Evolutionary conservation across 2,797 vertebrate species (phyloP).

Genomic region (Anabacerthia variegaticeps): DNA sequence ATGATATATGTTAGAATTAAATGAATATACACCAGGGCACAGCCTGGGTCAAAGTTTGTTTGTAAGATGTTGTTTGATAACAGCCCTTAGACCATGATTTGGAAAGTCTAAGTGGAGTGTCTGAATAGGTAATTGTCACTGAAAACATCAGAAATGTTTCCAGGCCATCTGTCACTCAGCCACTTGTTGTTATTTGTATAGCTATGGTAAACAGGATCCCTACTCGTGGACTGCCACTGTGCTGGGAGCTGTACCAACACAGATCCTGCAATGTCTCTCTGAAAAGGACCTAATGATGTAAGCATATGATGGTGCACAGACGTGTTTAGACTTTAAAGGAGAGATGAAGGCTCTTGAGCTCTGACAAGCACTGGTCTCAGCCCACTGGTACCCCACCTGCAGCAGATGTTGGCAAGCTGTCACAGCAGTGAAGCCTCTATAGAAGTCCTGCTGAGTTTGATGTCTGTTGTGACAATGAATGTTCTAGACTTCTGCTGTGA

Average conservation of each 20-base stretch:
- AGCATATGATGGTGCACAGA: neutral
- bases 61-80: neutral
- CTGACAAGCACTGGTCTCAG: neutral
- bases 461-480: accelerated
- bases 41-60: neutral
- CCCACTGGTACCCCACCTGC: neutral
- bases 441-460: neutral
- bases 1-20: neutral
- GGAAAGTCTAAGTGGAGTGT: neutral
- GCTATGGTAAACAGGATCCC: neutral
- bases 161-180: neutral
- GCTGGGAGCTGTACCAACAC: neutral
- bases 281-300: neutral
- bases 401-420: neutral
- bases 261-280: neutral
- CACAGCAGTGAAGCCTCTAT: neutral
- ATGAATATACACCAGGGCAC: neutral
- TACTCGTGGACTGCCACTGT: neutral
- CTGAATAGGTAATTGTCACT: neutral
- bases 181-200: neutral
- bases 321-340: neutral
- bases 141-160: neutral
- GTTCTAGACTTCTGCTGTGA: neutral
- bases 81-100: neutral
- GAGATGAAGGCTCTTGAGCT: neutral